Evolutionary conservation across 2,113 vertebrate genomes (phyloP).

Genomic region (Chroicocephalus ridibundus): DNA sequence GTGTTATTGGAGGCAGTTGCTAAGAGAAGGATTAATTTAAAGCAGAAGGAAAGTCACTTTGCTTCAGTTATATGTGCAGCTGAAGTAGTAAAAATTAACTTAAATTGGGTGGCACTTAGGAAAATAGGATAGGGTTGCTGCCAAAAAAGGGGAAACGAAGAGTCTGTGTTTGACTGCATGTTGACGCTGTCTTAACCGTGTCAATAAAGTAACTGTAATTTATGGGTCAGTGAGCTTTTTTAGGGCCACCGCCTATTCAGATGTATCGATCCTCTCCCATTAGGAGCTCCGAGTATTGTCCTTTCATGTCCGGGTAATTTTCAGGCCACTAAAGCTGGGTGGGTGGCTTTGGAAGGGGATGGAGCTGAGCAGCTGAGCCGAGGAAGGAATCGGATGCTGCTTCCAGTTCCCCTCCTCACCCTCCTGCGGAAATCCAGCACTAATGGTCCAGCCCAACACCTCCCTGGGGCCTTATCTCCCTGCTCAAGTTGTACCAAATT

Average conservation of each 20-base stretch:
- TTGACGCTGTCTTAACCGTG: background rate
- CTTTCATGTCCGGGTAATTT: background rate
- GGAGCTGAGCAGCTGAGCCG: background rate
- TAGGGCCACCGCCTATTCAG: background rate
- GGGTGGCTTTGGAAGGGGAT: background rate
- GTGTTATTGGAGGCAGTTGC: constrained; percentile 32
- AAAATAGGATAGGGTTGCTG: background rate
- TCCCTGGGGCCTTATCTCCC: constrained; percentile 29
- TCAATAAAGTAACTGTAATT: constrained; percentile 6
- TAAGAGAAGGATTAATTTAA: constrained; percentile 2
- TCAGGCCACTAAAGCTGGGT: background rate
- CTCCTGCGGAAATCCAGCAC: background rate
- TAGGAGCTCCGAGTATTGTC: background rate
- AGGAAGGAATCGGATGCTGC: background rate
- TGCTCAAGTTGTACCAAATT: constrained; percentile 45
- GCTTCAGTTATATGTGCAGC: background rate
- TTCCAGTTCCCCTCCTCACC: background rate
- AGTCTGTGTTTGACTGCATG: background rate
- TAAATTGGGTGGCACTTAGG: background rate
- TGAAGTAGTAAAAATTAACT: constrained; percentile 1
- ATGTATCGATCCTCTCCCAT: background rate
- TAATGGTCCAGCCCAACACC: background rate
- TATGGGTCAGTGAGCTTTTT: background rate
- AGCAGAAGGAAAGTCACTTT: background rate
- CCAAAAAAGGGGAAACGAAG: background rate